These are phyloP conservation scores for Scaptomyza montana DNA, from an alignment of 1,140 invertebrate genomes.

Conservation along the genomic window DNA sequence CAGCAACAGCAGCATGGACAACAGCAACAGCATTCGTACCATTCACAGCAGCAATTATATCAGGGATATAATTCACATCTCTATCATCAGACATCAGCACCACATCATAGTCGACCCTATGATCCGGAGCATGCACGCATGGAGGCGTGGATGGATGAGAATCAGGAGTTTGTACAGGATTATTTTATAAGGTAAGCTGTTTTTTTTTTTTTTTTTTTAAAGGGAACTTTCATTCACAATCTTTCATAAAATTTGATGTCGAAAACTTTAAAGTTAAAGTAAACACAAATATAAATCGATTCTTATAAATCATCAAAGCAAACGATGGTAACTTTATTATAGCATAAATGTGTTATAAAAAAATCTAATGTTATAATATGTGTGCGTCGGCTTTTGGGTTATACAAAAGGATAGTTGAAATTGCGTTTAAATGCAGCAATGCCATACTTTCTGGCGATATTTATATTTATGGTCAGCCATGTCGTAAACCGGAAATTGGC, in stretches of 20 bases:
- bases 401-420: constrained; percentile 44
- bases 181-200: constrained; percentile 93
- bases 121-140: constrained; percentile 93
- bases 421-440: constrained; percentile 54
- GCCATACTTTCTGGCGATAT: constrained; percentile 26
- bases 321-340: constrained; percentile 8
- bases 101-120: constrained; percentile 85
- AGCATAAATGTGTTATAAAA: not conserved
- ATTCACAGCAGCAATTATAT: constrained; percentile 50
- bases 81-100: constrained; percentile 83
- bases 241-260: too few species aligned
- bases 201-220: too few species aligned
- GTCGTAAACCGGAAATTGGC: constrained; percentile 78
- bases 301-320: too few species aligned
- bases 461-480: constrained; percentile 54
- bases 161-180: constrained; percentile 96
- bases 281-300: not conserved
- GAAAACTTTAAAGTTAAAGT: too few species aligned
- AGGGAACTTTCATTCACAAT: too few species aligned
- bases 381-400: not conserved
- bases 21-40: constrained; percentile 27
- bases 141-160: constrained; percentile 97
- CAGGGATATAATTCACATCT: constrained; percentile 55
- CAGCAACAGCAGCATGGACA: constrained; percentile 47
- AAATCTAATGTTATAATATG: constrained; percentile 4